phyloP scores from a whole-genome alignment of 2,888 invertebrate species.

The Villa cingulata region DNA sequence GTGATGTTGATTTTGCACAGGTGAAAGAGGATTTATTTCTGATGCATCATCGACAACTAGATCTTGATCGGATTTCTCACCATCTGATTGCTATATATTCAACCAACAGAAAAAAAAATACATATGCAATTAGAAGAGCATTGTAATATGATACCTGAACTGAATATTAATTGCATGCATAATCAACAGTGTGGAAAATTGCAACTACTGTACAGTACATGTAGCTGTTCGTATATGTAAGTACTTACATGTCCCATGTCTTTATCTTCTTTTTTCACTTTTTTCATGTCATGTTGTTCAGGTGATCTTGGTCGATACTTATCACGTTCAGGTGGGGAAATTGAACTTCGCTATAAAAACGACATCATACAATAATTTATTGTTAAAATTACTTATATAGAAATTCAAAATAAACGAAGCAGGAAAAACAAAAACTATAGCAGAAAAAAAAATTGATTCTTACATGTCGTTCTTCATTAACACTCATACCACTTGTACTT shows the following conservation, averaged over 20 bases:
- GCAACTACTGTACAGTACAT: too few species aligned
- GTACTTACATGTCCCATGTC: slow-evolving; percentile 63
- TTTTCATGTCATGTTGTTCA: slow-evolving; percentile 50
- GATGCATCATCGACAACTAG: slow-evolving; percentile 90
- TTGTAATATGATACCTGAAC: too few species aligned
- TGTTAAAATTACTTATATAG: neutral
- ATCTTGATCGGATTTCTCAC: slow-evolving; percentile 80
- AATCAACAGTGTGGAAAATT: too few species aligned
- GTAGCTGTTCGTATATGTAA: too few species aligned
- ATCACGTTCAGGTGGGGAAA: slow-evolving; percentile 64
- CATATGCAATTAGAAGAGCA: neutral
- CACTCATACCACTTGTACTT: slow-evolving; percentile 47
- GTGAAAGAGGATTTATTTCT: slow-evolving; percentile 60
- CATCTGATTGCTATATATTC: slow-evolving; percentile 67
- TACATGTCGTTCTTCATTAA: slow-evolving; percentile 32
- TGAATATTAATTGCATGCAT: too few species aligned
- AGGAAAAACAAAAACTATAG: neutral
- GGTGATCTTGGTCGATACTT: slow-evolving; percentile 73
- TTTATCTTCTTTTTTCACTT: slow-evolving; percentile 72
- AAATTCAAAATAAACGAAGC: neutral
- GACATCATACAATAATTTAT: neutral
- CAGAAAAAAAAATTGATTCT: too few species aligned
- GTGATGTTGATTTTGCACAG: slow-evolving; percentile 33
- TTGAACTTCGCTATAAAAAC: slow-evolving; percentile 59
- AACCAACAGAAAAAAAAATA: slow-evolving; percentile 16